Evolutionary conservation across 2,113 vertebrate genomes (phyloP).

Genomic region (Brachyistius frenatus): DNA sequence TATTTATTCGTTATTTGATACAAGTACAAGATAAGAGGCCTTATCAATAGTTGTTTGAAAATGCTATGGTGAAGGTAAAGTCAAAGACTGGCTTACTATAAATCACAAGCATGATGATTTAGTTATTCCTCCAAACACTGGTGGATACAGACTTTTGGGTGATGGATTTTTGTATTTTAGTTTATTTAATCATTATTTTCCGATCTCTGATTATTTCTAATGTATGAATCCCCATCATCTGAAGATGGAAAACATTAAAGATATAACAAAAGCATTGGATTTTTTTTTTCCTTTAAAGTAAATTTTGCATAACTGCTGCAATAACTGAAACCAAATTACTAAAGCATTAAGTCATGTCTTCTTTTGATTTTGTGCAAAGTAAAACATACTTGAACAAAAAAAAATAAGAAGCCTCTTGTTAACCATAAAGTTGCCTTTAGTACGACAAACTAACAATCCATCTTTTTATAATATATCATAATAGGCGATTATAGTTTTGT

Average conservation of each 20-base stretch:
- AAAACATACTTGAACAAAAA: neutral
- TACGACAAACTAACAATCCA: neutral
- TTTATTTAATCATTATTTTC: neutral
- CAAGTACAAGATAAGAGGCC: neutral
- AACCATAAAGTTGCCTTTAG: neutral
- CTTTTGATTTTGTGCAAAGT: conserved; percentile 1
- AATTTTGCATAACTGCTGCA: conserved; percentile 9
- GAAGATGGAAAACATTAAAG: conserved; percentile 3
- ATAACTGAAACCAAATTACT: conserved; percentile 17
- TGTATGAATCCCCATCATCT: neutral
- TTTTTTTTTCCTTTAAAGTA: neutral
- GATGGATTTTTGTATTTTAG: neutral
- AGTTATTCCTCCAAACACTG: conserved; percentile 9
- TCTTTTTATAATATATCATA: no score
- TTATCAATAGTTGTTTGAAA: conserved; percentile 30
- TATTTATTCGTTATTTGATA: neutral
- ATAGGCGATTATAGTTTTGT: no score
- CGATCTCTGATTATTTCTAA: conserved; percentile 1
- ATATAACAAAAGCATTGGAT: neutral
- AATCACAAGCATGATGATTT: neutral
- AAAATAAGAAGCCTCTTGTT: neutral
- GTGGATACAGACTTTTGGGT: neutral
- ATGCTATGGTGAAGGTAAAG: neutral
- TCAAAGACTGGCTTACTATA: neutral
- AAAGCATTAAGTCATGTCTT: conserved; percentile 3